These are phyloP conservation scores for Oconnorella tubifera DNA, from an alignment of 2,888 invertebrate genomes.

Conservation along the genomic window DNA sequence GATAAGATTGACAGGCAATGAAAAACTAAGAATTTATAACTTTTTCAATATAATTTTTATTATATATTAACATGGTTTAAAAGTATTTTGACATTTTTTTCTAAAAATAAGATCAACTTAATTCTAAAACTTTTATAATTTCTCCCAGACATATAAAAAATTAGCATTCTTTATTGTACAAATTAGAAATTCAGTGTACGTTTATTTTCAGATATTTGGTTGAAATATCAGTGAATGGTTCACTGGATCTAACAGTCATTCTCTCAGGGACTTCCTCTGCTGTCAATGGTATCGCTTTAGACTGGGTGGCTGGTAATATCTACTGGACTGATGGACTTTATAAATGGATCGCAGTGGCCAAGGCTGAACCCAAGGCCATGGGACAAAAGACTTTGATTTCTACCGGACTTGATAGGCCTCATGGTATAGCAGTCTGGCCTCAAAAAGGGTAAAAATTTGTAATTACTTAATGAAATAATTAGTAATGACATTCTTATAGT, in stretches of 20 bases:
- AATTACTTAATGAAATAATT: background rate
- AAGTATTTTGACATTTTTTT: no score
- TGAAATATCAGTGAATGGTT: slow-evolving; percentile 23
- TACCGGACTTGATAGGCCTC: slow-evolving; percentile 42
- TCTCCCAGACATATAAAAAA: no score
- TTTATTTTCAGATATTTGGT: slow-evolving; percentile 20
- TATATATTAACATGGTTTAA: no score
- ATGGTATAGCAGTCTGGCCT: slow-evolving; percentile 48
- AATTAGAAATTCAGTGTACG: no score
- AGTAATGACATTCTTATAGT: slow-evolving; percentile 1
- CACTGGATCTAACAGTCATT: slow-evolving; percentile 35
- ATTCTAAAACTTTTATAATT: no score
- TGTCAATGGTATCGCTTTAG: slow-evolving; percentile 47
- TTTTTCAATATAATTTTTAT: no score
- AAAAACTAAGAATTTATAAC: no score
- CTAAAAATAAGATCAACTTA: no score
- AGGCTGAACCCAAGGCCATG: slow-evolving; percentile 20
- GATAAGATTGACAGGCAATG: slow-evolving; percentile 29
- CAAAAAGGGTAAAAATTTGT: slow-evolving; percentile 42
- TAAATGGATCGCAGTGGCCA: slow-evolving; percentile 48
- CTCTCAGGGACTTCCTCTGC: slow-evolving; percentile 46
- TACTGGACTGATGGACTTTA: slow-evolving; percentile 51
- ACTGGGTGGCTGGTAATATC: slow-evolving; percentile 46
- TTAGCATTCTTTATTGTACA: no score
- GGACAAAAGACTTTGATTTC: slow-evolving; percentile 14